These are phyloP conservation scores for Anadara kagoshimensis DNA, from an alignment of 1,140 invertebrate species.

Conservation along the genomic window DNA sequence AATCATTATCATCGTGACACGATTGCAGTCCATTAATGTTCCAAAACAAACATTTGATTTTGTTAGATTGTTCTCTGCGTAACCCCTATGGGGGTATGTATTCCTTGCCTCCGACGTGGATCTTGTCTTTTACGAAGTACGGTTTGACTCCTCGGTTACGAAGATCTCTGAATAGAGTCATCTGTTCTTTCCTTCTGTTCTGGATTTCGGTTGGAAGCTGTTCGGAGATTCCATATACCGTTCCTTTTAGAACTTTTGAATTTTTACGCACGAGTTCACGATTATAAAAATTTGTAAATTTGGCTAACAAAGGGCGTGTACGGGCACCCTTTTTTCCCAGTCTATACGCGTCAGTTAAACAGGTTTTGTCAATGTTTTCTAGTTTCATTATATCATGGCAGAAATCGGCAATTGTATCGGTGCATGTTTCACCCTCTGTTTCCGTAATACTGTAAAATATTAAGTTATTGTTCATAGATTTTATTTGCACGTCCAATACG, in stretches of 20 bases:
- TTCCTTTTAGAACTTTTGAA: neutral
- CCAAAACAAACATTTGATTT: conserved; percentile 10
- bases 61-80: neutral
- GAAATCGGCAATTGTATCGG: too few species aligned
- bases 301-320: neutral
- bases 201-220: neutral
- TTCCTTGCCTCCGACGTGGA: conserved; percentile 1
- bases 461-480: too few species aligned
- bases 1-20: conserved; percentile 6
- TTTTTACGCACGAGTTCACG: neutral
- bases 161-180: neutral
- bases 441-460: too few species aligned
- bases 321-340: neutral
- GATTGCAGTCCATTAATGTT: conserved; percentile 1
- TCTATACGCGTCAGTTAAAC: too few species aligned
- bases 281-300: neutral
- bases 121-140: neutral
- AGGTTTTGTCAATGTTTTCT: too few species aligned
- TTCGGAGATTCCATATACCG: neutral
- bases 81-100: neutral
- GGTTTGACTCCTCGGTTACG: neutral
- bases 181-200: conserved; percentile 1
- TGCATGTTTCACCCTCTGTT: too few species aligned
- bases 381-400: too few species aligned
- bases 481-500: too few species aligned